Evolutionary conservation across 2,113 vertebrate species (phyloP).

Genomic region (Chelonoidis abingdonii): DNA sequence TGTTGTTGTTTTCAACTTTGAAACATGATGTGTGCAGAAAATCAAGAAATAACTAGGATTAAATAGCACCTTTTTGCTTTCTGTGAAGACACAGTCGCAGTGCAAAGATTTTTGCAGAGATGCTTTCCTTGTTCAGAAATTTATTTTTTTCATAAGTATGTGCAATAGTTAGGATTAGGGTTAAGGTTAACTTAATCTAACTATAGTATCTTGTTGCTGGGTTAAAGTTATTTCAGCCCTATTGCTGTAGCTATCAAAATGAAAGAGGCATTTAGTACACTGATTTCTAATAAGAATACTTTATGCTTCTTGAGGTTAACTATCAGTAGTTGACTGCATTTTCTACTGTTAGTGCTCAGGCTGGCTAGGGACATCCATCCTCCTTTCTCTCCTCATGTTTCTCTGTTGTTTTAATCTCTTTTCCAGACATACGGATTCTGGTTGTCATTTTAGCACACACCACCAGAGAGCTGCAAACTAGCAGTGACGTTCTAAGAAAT

Average conservation of each 20-base stretch:
- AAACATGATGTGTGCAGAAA: background rate
- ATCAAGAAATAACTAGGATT: background rate
- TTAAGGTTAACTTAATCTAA: accelerated
- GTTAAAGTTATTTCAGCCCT: background rate
- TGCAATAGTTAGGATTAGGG: accelerated
- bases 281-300: background rate
- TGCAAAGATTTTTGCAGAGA: background rate
- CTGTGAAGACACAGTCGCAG: accelerated
- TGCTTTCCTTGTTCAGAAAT: background rate
- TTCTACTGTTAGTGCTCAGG: background rate
- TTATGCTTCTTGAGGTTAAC: background rate
- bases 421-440: background rate
- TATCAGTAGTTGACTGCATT: background rate
- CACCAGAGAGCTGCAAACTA: background rate
- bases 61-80: accelerated
- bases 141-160: accelerated
- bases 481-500: background rate
- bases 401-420: accelerated
- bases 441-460: background rate
- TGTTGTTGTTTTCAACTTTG: background rate
- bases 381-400: background rate
- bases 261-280: background rate
- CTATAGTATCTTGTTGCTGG: accelerated
- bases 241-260: background rate
- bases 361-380: accelerated